Conservation (phyloP, 2,113 vertebrate species). For the Pyxicephalus adspersus region DNA sequence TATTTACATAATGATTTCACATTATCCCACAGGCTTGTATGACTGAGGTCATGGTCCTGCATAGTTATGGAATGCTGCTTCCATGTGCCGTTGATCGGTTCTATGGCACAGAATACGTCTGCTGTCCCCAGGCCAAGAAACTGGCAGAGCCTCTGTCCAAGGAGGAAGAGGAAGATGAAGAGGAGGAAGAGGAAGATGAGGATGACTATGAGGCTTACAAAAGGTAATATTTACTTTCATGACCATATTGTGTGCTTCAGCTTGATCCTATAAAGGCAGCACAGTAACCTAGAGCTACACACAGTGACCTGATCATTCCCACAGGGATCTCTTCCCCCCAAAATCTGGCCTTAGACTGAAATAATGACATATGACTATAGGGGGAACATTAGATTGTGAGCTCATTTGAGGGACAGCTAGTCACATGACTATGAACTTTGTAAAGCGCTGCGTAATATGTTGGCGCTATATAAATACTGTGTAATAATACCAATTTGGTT, state of each 20-base stretch:
- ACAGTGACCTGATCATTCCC: no score
- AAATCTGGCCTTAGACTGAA: no score
- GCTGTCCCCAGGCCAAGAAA: slow-evolving; percentile 82
- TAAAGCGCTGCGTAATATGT: no score
- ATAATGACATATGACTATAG: no score
- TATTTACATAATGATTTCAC: no score
- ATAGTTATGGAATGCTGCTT: slow-evolving; percentile 93
- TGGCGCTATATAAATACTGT: no score
- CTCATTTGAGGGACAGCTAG: no score
- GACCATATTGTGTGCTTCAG: background rate
- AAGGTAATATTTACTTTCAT: slow-evolving; percentile 62
- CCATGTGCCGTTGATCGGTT: slow-evolving; percentile 93
- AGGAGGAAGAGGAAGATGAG: slow-evolving; percentile 73
- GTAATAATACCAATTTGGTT: no score
- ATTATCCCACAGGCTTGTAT: slow-evolving; percentile 85
- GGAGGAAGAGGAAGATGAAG: slow-evolving; percentile 76
- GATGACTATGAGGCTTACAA: slow-evolving; percentile 76
- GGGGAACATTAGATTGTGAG: no score
- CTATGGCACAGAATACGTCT: slow-evolving; percentile 91
- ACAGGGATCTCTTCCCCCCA: no score
- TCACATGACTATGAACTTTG: no score
- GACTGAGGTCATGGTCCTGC: slow-evolving; percentile 83
- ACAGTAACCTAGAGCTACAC: background rate
- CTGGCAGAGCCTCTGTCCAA: slow-evolving; percentile 74
- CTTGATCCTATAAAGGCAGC: background rate